Base-by-base conservation (phyloP, 2,888 invertebrate genomes). In the Lithophane ornitopus region DNA sequence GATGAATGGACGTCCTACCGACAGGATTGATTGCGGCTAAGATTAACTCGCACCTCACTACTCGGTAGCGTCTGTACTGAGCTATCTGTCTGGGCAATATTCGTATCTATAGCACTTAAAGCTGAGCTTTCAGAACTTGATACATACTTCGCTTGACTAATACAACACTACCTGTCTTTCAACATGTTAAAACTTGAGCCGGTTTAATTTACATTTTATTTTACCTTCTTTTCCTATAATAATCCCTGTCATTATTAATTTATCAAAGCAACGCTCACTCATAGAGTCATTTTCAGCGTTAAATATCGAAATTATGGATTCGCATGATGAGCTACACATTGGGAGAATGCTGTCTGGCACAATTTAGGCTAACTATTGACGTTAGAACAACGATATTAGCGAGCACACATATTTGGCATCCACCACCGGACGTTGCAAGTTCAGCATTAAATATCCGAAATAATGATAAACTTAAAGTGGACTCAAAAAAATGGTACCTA, bases 381-480 rank as follows among this genome's bases (percentile, higher is more conserved):
- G 69, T 85, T 86, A 76, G 76, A 75, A 78, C 65, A 66, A 72
- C 82, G 77, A 85, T 34, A 34, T 87, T 85, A 84, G 61, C 52
- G 41, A 41, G 70, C 77, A 71, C 84, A 81, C 85, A 86, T 87
- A 85, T 85, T 85, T 85, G 78, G 85, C 84, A 72, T 34, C 70
- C 52, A 61, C 56, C 39, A 62, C 58, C 19, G 52, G 65, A 69
- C 49, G 71, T 8, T 72, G 67, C 74, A 63, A 70, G 49, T 70
- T 71, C 19, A 49, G 52, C 62, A 72, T 65, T 61, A 58, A 78
- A 58, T 58, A 75, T 58, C 14, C 19, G 26, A 14, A 63, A 68
- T 46, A 46, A 63, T 7, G 19, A 54, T 80, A n/a, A 56, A 46
- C 39, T 22, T 62, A 39, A 46, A 41, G 11, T 0, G 0, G 26